A percentile compares a stretch with the other conserved stretches of the same genome.
These are phyloP conservation scores for Euthynnus affinis DNA, from an alignment of 2,797 vertebrate genomes.

Conservation along the genomic window DNA sequence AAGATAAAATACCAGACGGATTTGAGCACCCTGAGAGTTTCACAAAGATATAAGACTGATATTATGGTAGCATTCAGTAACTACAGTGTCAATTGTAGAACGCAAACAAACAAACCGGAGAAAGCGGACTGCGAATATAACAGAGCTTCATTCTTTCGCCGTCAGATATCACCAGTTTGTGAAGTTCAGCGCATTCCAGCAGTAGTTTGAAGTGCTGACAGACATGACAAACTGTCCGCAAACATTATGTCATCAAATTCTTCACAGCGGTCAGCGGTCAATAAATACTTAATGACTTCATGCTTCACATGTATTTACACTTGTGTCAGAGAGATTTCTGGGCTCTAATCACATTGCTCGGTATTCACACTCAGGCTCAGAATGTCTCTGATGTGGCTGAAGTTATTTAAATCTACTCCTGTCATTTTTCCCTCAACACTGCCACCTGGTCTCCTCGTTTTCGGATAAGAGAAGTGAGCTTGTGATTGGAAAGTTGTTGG, in stretches of 20 bases:
- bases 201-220: background rate
- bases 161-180: conserved; percentile 22
- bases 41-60: background rate
- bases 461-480: background rate
- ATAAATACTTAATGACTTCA: conserved; percentile 37
- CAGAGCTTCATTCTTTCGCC: background rate
- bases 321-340: conserved; percentile 52
- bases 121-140: background rate
- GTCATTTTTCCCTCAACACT: background rate
- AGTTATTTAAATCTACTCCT: conserved; percentile 50
- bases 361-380: conserved; percentile 48
- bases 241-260: conserved; percentile 1
- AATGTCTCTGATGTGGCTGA: conserved; percentile 51
- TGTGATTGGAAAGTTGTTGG: background rate
- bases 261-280: background rate
- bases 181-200: conserved; percentile 32
- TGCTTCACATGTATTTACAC: conserved; percentile 41
- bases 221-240: background rate
- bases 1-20: background rate
- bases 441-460: background rate
- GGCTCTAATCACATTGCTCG: conserved; percentile 28
- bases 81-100: too few relatives aligned
- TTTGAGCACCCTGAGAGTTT: background rate
- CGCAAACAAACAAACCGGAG: too few relatives aligned
- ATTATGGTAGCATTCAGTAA: background rate